These are phyloP conservation scores for Dyspetes luteomarginatus DNA, from an alignment of 2,888 invertebrate genomes.

Conservation along the genomic window DNA sequence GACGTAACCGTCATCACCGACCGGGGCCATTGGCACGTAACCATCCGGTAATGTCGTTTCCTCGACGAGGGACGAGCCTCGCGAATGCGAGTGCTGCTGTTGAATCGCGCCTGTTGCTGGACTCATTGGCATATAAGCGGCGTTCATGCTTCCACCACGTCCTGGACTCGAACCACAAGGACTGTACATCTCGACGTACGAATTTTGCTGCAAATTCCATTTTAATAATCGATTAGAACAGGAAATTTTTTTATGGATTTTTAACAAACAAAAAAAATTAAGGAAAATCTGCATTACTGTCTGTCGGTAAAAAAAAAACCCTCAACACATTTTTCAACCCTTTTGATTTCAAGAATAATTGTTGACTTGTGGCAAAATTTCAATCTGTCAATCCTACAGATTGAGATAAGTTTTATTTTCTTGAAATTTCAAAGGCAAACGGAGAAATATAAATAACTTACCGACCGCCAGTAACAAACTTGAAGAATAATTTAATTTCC, in stretches of 20 bases:
- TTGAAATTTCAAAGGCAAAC: too few relatives aligned
- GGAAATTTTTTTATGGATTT: too few relatives aligned
- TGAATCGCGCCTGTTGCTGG: constrained; percentile 82
- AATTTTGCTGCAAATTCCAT: constrained; percentile 80
- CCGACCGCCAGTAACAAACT: constrained; percentile 17
- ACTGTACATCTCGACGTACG: constrained; percentile 85
- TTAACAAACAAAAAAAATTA: too few relatives aligned
- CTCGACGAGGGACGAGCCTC: constrained; percentile 86
- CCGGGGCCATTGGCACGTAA: constrained; percentile 89
- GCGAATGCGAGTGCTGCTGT: constrained; percentile 85
- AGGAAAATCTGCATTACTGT: too few relatives aligned
- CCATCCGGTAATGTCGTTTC: constrained; percentile 84
- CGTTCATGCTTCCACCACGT: constrained; percentile 72
- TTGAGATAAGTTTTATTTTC: too few relatives aligned
- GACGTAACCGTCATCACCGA: constrained; percentile 85
- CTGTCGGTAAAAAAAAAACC: too few relatives aligned
- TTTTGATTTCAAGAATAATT: too few relatives aligned
- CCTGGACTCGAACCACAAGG: constrained; percentile 84
- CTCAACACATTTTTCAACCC: too few relatives aligned
- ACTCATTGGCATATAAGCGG: constrained; percentile 85
- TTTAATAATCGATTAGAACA: too few relatives aligned
- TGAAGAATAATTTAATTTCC: background rate
- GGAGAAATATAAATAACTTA: too few relatives aligned
- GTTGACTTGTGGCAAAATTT: too few relatives aligned
- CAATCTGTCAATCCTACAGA: too few relatives aligned